Conservation (phyloP, 2,888 invertebrate species). For the Lepidochrysops patricia region DNA sequence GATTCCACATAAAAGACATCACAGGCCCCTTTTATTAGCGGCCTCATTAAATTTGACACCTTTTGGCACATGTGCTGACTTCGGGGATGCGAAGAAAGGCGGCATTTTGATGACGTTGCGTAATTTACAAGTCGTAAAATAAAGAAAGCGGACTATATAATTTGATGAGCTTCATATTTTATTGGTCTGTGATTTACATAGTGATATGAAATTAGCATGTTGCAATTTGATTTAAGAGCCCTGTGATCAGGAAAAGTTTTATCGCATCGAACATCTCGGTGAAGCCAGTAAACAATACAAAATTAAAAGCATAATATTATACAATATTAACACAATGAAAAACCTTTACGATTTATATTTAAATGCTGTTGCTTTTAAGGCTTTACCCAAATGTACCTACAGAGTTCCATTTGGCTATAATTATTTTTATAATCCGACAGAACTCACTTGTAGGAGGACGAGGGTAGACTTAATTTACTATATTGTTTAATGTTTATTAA, state of each 20-base stretch:
- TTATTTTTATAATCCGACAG: too few relatives aligned
- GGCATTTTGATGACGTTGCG: background rate
- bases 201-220: background rate
- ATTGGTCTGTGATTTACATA: background rate
- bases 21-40: slow-evolving; percentile 24
- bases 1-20: background rate
- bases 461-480: background rate
- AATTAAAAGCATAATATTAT: too few relatives aligned
- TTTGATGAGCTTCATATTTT: background rate
- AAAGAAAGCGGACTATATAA: background rate
- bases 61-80: slow-evolving; percentile 16
- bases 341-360: too few relatives aligned
- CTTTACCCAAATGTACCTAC: too few relatives aligned
- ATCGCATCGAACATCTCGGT: too few relatives aligned
- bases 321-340: too few relatives aligned
- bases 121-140: background rate
- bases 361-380: too few relatives aligned
- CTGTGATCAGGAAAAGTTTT: too few relatives aligned
- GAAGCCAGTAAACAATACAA: too few relatives aligned
- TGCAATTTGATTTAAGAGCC: background rate
- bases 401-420: too few relatives aligned
- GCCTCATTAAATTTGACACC: slow-evolving; percentile 41
- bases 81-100: background rate
- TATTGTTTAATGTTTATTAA: background rate
- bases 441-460: background rate